Evolutionary conservation across 2,888 invertebrate species (phyloP).

Genomic region (Cerceris ruficornis): DNA sequence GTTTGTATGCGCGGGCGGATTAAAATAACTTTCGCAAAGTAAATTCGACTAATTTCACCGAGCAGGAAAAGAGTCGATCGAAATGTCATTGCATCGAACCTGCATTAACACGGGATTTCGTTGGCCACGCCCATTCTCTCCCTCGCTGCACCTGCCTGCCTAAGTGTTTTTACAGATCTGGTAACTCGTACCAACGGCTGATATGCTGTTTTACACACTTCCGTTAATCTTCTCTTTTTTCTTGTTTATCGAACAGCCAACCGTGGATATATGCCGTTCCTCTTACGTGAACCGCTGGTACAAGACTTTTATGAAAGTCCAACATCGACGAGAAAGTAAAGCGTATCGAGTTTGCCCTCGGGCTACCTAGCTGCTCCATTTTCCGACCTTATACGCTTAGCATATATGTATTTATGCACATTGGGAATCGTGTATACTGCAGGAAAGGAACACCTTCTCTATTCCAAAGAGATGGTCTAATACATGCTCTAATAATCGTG

Average conservation of each 20-base stretch:
- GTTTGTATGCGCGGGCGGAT: no score
- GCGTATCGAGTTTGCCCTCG: slow-evolving; percentile 57
- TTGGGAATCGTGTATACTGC: background rate
- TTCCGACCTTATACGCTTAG: slow-evolving; percentile 53
- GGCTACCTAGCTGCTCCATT: slow-evolving; percentile 66
- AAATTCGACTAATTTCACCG: background rate
- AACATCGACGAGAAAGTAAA: slow-evolving; percentile 69
- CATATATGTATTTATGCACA: slow-evolving; percentile 12
- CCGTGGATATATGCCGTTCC: slow-evolving; percentile 39
- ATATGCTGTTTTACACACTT: background rate
- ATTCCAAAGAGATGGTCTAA: no score
- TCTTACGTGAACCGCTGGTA: slow-evolving; percentile 64
- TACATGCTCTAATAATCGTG: no score
- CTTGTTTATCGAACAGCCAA: slow-evolving; percentile 26
- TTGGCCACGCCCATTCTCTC: slow-evolving; percentile 60
- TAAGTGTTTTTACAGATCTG: slow-evolving; percentile 18
- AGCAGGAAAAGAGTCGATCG: slow-evolving; percentile 21
- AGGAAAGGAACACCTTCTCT: no score
- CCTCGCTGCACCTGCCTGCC: slow-evolving; percentile 53
- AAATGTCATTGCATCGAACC: slow-evolving; percentile 41
- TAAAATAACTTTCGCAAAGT: no score
- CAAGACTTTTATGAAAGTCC: slow-evolving; percentile 70
- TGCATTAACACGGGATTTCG: slow-evolving; percentile 40
- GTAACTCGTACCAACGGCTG: slow-evolving; percentile 19
- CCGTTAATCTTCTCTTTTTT: slow-evolving; percentile 36